Base-by-base conservation (phyloP, 2,113 vertebrate species). In the Bostrychus sinensis region DNA sequence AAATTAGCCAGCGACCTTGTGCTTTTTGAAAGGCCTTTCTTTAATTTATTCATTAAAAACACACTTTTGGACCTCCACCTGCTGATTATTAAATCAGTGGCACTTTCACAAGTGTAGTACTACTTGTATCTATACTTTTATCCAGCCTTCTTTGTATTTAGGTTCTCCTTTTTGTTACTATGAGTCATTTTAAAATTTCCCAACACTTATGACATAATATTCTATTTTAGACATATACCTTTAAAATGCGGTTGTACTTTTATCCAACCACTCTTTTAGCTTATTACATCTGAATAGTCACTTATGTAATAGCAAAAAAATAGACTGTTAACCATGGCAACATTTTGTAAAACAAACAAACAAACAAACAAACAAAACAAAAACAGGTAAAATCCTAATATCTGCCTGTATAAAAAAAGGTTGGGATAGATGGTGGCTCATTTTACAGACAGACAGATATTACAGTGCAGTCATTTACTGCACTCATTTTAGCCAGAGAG, bases 1-100 rank as follows among this genome's bases (percentile, higher is more conserved):
- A 51, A 62, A 38, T 39, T 60, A 39, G 11, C 20, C 51, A 30
- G 51, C 64, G 55, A 74, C 19, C 59, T 17, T 43, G 37, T 57
- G 36, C 8, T 32, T 56, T 72, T 57, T 51, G n/a, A 60, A 59
- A 62, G 60, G 30, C 12, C 38, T 55, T 37, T 53, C 23, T 28
- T 28, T 73, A 60, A 80, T 65, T 25, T 62, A 65, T 76, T 71
- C 42, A 69, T 78, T 66, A 74, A 75, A 71, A 53, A 48, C 12
- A 3, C 20, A 16, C 30, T 61, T 66, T 63, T 42, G 36, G 42
- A 32, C 37, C 36, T 25, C 19, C 17, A 28, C 38, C 56, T 22
- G 53, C 20, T 19, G 19, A 3, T 26, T 51, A 30, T 25, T 34
- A 48, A 22, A 43, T 12, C 23, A 19, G 11, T 42, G 32, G 56